Percentiles rank a stretch among this genome's conserved stretches.
phyloP scores from a whole-genome alignment of 2,113 vertebrate species.

The Panthera leo region DNA sequence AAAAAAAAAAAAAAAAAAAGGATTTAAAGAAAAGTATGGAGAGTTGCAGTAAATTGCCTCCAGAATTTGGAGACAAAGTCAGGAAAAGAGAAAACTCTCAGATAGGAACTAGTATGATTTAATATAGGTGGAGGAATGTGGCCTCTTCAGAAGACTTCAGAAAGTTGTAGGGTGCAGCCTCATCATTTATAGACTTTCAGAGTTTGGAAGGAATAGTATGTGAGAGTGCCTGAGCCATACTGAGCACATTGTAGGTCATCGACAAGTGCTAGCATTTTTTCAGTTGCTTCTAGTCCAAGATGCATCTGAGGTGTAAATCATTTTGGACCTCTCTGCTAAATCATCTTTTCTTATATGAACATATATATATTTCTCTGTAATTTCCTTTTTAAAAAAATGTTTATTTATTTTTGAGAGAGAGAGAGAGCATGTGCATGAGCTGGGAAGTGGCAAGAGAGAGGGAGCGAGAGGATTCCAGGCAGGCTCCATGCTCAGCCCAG shows the following conservation, averaged over 20 bases:
- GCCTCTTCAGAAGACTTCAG: neutral
- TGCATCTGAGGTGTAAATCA: neutral
- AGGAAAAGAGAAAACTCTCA: neutral
- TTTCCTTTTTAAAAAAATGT: neutral
- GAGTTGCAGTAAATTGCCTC: neutral
- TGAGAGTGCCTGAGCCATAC: neutral
- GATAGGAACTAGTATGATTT: neutral
- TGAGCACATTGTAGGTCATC: neutral
- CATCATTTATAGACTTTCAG: neutral
- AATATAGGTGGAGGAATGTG: neutral
- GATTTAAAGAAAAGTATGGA: neutral
- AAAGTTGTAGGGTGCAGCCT: neutral
- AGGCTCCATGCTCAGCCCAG: too few relatives aligned
- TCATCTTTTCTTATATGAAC: neutral
- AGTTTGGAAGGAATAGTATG: neutral
- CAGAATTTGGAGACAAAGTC: neutral
- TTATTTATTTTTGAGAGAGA: too few relatives aligned
- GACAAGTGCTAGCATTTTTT: neutral
- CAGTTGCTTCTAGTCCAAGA: neutral
- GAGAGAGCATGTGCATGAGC: too few relatives aligned
- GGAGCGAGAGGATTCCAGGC: too few relatives aligned
- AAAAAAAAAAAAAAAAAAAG: neutral
- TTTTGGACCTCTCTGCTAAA: neutral
- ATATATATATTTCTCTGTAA: neutral
- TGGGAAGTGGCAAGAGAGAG: too few relatives aligned